Base-by-base conservation (phyloP, 2,888 invertebrate species). In the Selenia dentaria region DNA sequence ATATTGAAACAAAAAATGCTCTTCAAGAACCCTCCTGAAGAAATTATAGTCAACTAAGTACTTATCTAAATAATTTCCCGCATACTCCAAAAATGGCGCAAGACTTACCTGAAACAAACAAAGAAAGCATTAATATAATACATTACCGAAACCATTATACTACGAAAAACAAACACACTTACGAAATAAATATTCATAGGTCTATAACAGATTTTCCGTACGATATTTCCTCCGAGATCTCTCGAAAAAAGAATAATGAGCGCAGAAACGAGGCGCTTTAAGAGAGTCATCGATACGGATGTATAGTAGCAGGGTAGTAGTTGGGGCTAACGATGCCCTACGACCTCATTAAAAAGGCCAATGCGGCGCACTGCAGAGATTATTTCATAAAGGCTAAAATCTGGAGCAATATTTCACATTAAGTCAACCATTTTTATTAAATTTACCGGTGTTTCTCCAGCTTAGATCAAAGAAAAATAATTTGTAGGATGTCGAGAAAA, bases 301-400 rank as follows among this genome's bases (percentile, higher is more conserved):
- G 41, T 59, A 57, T 54, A 57, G 2, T 6, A 8, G 8, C 6
- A n/a, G 6, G 6, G 26, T 40, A 10, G 9, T 62, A 53, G 54
- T 42, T 38, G 33, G 35, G 54, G 48, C 65, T 71, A 74, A 69
- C 64, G 66, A 69, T 59, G 62, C 62, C 64, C 58, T 61, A 54
- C 53, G 68, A 57, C 68, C 78, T 79, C 78, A 78, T 79, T 79
- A 76, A 73, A 71, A 68, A 64, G 67, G 62, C 58, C 66, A 70
- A 61, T 67, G 71, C 64, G 56, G 60, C 49, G 43, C 55, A 49
- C 54, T 56, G 54, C 45, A 45, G 55, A 58, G 48, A 59, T 62
- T 64, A 67, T 66, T 63, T 49, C 53, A 57, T 44, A 47, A 42
- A 35, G 24, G 34, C 35, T 38, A 26, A 47, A 44, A 39, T 40